A percentile compares a stretch with the other conserved stretches of the same genome.
Conservation (phyloP, 2,113 vertebrate species). For the Miniopterus natalensis region DNA sequence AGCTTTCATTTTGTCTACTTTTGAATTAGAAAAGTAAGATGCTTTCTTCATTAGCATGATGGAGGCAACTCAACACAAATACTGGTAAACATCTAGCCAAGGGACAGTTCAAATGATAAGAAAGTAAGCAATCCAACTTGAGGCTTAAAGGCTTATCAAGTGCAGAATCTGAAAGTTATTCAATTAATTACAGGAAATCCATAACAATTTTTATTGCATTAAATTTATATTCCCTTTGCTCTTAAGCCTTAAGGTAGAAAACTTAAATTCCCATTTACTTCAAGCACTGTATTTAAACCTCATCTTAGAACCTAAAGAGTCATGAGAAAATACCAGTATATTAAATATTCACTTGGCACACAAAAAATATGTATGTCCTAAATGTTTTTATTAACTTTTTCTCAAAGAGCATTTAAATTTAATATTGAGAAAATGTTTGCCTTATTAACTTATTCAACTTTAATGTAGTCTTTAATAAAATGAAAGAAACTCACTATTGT, state of each 20-base stretch:
- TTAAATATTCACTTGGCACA: constrained; percentile 36
- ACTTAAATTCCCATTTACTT: not conserved
- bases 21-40: constrained; percentile 2
- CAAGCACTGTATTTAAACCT: constrained; percentile 2
- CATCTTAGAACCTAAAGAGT: not conserved
- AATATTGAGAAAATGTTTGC: not conserved
- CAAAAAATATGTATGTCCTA: constrained; percentile 35
- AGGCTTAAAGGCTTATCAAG: not conserved
- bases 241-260: not conserved
- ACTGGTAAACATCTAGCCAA: not conserved
- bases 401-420: constrained; percentile 31
- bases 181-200: not conserved
- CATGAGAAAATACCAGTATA: not conserved
- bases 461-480: not conserved
- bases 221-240: not conserved
- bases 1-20: constrained; percentile 1
- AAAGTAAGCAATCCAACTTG: not conserved
- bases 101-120: not conserved
- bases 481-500: not conserved
- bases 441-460: not conserved
- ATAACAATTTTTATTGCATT: not conserved
- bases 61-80: constrained; percentile 1
- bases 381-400: constrained; percentile 45
- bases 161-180: not conserved
- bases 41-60: not conserved